These are phyloP conservation scores for Globia sparganii DNA, from an alignment of 2,888 invertebrate species.

Conservation along the genomic window DNA sequence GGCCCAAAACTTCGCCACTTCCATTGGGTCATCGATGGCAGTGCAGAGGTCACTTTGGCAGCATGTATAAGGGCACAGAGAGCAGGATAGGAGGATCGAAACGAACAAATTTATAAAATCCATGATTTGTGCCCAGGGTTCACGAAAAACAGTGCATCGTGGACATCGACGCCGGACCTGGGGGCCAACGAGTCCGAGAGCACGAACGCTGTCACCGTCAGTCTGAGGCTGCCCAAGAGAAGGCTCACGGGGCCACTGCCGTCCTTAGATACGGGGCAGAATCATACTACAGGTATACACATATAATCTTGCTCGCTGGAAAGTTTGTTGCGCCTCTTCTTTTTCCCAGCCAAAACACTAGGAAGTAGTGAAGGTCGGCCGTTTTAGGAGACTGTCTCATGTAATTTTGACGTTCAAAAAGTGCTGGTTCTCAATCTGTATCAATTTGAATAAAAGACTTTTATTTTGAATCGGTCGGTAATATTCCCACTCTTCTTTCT, in stretches of 20 bases:
- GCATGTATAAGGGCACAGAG: neutral
- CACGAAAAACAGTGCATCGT: constrained; percentile 90
- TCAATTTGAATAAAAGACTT: neutral
- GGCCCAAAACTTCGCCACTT: neutral
- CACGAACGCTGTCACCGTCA: constrained; percentile 92
- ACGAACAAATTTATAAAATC: neutral
- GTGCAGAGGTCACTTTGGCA: neutral
- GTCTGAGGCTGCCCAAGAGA: constrained; percentile 92
- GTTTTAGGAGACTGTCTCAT: neutral
- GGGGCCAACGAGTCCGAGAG: constrained; percentile 91
- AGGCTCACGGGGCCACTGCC: constrained; percentile 91
- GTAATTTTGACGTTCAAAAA: neutral
- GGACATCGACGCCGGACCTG: constrained; percentile 96
- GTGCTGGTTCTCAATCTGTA: neutral
- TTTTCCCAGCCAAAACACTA: neutral
- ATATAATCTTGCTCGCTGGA: neutral
- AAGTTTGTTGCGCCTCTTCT: neutral
- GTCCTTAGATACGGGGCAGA: constrained; percentile 90
- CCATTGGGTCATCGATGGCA: neutral
- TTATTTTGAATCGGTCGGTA: neutral
- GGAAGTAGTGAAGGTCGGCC: neutral
- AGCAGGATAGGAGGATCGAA: neutral
- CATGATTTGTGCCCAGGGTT: constrained; percentile 76
- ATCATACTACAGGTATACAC: constrained; percentile 68
- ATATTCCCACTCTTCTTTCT: neutral